Evolutionary conservation across 2,113 vertebrate species (phyloP).

Genomic region (Macaca fascicularis): T2T-MFA8v1.1 NC_088376.1:151326501-151327000

Average conservation of each 20-base stretch:
- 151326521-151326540: neutral
- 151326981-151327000: neutral
- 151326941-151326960: neutral
- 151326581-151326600: neutral
- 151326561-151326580: neutral
- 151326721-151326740: neutral
- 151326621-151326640: neutral
- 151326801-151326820: neutral
- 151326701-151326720: constrained; percentile 29
- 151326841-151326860: neutral
- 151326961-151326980: neutral
- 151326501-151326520: neutral
- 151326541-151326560: neutral
- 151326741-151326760: neutral
- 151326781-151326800: neutral
- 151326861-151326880: neutral
- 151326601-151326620: neutral
- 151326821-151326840: neutral
- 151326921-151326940: neutral
- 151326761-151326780: neutral
- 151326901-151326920: neutral
- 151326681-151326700: neutral
- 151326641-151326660: neutral
- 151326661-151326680: neutral
- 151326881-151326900: neutral